Conservation (phyloP, 2,888 invertebrate genomes). For the Mythimna loreyi region DNA sequence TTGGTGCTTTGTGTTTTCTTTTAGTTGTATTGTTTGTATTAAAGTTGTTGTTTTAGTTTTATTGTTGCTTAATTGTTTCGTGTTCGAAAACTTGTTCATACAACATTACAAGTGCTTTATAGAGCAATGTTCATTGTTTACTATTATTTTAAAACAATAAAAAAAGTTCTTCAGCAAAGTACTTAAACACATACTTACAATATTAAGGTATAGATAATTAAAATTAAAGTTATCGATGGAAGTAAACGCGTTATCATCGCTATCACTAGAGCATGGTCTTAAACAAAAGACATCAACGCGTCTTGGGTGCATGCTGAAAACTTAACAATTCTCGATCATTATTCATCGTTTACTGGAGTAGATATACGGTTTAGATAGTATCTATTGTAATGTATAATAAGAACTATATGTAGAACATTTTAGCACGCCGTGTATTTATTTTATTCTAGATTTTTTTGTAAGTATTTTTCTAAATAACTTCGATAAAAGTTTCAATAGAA, state of each 20-base stretch:
- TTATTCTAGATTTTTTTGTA: neutral
- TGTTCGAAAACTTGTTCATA: slow-evolving; percentile 20
- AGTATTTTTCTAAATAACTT: neutral
- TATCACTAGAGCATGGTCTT: slow-evolving; percentile 39
- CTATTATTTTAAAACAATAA: slow-evolving; percentile 14
- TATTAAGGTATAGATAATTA: neutral
- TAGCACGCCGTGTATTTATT: too few relatives aligned
- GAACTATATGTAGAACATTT: neutral
- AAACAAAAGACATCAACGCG: slow-evolving; percentile 81
- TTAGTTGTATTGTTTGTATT: slow-evolving; percentile 57
- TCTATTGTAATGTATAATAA: neutral
- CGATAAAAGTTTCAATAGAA: neutral
- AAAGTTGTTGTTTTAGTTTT: slow-evolving; percentile 48
- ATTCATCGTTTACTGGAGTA: neutral
- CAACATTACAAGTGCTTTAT: slow-evolving; percentile 20
- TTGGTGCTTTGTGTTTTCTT: slow-evolving; percentile 59
- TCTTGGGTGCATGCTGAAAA: slow-evolving; percentile 34
- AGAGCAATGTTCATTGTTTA: slow-evolving; percentile 4
- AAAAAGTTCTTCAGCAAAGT: neutral
- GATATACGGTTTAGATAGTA: neutral
- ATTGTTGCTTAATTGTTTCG: slow-evolving; percentile 41
- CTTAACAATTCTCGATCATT: neutral
- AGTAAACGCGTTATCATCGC: neutral
- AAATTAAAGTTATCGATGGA: neutral
- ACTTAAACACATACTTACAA: neutral